Evolutionary conservation across 2,113 vertebrate genomes (phyloP).

Genomic region (Eptatretus burgeri): DNA sequence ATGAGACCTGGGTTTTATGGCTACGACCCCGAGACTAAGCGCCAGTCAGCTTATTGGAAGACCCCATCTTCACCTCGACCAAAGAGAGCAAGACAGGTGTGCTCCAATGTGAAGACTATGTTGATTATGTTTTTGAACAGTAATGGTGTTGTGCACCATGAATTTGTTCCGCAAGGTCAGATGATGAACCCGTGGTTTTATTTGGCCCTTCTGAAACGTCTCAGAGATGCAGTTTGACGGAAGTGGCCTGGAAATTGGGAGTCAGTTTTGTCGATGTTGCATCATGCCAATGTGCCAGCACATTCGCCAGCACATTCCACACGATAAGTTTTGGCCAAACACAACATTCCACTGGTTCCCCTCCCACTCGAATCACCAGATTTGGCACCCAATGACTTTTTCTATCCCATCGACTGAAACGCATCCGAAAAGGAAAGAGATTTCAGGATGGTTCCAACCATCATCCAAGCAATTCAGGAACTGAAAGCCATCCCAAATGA

Average conservation of each 20-base stretch:
- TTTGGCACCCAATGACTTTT: too few species aligned
- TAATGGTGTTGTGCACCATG: too few species aligned
- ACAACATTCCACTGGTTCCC: too few species aligned
- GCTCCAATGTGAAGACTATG: too few species aligned
- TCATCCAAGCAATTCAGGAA: not conserved
- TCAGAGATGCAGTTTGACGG: slow-evolving; percentile 1
- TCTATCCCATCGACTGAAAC: slow-evolving; percentile 2
- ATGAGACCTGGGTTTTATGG: too few species aligned
- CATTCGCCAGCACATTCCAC: not conserved
- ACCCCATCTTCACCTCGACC: too few species aligned
- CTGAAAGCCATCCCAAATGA: not conserved
- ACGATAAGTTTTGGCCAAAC: not conserved
- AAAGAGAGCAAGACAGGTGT: too few species aligned
- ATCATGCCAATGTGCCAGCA: not conserved
- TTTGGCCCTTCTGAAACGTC: slow-evolving; percentile 2
- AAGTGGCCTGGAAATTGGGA: slow-evolving; percentile 1
- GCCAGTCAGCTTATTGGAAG: too few species aligned
- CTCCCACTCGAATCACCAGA: too few species aligned
- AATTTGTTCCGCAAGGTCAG: too few species aligned
- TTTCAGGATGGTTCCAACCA: not conserved
- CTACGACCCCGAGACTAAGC: too few species aligned
- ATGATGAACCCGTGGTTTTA: not conserved
- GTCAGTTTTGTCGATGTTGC: not conserved
- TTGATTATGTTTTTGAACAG: too few species aligned
- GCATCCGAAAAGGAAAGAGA: not conserved